Evolutionary conservation across 2,888 invertebrate genomes (phyloP).

Genomic region (Acheta domesticus): DNA sequence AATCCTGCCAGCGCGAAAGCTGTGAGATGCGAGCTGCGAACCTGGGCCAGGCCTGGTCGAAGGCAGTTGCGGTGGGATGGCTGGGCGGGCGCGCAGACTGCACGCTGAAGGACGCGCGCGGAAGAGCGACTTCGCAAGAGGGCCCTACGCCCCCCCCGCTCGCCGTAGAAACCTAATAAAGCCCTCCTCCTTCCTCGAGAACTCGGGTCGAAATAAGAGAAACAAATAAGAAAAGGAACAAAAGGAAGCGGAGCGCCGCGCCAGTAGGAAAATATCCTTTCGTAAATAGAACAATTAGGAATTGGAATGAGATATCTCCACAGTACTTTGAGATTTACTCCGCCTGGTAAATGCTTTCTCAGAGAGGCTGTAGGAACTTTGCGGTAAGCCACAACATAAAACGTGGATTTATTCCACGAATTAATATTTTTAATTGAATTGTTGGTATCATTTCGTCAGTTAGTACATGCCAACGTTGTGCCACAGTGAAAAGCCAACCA

Average conservation of each 20-base stretch:
- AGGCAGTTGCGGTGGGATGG: too few species aligned
- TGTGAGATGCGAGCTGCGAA: too few species aligned
- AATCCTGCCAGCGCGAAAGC: too few species aligned
- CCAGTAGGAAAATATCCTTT: not conserved
- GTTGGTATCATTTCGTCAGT: not conserved
- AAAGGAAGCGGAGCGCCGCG: not conserved
- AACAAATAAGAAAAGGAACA: not conserved
- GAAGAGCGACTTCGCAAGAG: too few species aligned
- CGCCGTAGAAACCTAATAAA: not conserved
- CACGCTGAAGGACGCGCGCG: too few species aligned
- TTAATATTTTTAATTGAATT: slow-evolving; percentile 7
- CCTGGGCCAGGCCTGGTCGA: too few species aligned
- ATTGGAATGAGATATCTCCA: slow-evolving; percentile 9
- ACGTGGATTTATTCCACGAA: not conserved
- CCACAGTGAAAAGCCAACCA: not conserved
- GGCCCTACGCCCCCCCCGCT: too few species aligned
- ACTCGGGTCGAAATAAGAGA: not conserved
- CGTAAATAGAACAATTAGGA: slow-evolving; percentile 7
- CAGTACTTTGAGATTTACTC: not conserved
- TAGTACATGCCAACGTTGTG: not conserved
- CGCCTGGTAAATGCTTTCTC: not conserved
- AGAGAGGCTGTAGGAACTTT: not conserved
- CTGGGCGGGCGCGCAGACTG: too few species aligned
- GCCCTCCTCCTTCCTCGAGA: not conserved
- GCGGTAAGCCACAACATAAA: not conserved